These are phyloP conservation scores for Porites cylindrica DNA, from an alignment of 92 coral and sea anemone genomes.

Conservation along the genomic window DNA sequence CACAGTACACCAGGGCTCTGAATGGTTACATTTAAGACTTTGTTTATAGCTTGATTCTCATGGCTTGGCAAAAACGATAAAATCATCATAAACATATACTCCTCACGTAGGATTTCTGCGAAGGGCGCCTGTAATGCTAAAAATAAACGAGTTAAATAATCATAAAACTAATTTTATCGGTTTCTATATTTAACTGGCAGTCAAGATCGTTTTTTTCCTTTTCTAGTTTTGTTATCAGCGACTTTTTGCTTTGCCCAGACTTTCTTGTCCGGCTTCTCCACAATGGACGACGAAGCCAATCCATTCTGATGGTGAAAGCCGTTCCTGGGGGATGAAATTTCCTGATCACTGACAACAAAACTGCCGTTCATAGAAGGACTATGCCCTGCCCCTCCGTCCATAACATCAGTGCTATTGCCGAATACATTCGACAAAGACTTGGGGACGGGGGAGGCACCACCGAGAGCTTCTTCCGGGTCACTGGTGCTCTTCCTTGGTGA, in stretches of 20 bases:
- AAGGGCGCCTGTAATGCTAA: too few species aligned
- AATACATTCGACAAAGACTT: slow-evolving; percentile 12
- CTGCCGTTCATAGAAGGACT: background rate
- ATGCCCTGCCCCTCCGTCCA: slow-evolving; percentile 16
- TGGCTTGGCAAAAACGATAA: too few species aligned
- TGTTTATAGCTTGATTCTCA: too few species aligned
- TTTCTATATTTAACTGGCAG: background rate
- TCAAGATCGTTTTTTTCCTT: slow-evolving; percentile 27
- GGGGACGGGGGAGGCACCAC: slow-evolving; percentile 7
- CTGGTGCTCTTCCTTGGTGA: background rate
- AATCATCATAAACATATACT: too few species aligned
- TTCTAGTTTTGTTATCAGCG: slow-evolving; percentile 34
- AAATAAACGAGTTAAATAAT: too few species aligned
- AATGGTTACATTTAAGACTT: too few species aligned
- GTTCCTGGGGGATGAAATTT: background rate
- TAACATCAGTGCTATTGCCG: slow-evolving; percentile 4
- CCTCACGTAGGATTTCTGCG: too few species aligned
- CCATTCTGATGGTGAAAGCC: background rate
- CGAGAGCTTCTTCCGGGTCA: background rate
- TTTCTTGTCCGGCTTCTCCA: slow-evolving; percentile 29
- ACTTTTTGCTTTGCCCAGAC: slow-evolving; percentile 46
- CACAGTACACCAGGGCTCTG: too few species aligned
- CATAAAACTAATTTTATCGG: too few species aligned
- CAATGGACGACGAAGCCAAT: background rate
- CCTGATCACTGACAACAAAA: background rate